Base-by-base conservation (phyloP, 1,140 invertebrate species). In the Panagrolaimus sp. region DNA sequence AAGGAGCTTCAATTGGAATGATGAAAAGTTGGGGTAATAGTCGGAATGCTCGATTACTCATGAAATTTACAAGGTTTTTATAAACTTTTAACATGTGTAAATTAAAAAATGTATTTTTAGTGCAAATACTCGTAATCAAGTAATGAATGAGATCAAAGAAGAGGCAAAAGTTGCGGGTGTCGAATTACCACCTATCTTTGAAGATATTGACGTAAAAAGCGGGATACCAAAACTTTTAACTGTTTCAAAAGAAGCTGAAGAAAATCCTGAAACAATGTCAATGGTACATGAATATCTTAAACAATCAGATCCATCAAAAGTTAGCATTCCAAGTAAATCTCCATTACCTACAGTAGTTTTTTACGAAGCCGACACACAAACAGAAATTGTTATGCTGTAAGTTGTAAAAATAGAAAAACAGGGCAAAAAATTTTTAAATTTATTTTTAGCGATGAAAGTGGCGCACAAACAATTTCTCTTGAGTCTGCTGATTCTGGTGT, bases 71-170 rank as follows among this genome's bases (percentile, higher is more conserved):
- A 28, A 75, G 70, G 71, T 74, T 26, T 32, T n/a, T 26, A 43
- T 32, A 45, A 38, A 63, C 45, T 17, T 21, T 28, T 45, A 26
- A 72, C 38, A 65, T 66, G 71, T 26, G 66, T 28, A 28, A 26
- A 26, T 58, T 58, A 12, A 21, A 58, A 58, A 21, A 58, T 28
- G 14, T 28, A 58, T 68, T 26, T 78, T 75, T 43, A 83, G 82
- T 69, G 77, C 76, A 26, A 71, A 80, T 26, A 79, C 76, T 32
- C 70, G 71, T 44, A 73, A 71, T 44, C 63, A 67, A 43, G 81
- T 82, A n/a, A 78, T 83, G 82, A 71, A 75, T 24, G 70, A 78
- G 76, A 71, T 82, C 10, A 78, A 83, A 64, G 78, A 82, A 64
- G 82, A 82, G 48, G 82, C 82, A 6, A 82, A 79, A 68, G 81